A percentile compares a stretch with the other conserved stretches of the same genome.
These are phyloP conservation scores for Ploceus nigricollis DNA, from an alignment of 2,113 vertebrate genomes.

Conservation along the genomic window DNA sequence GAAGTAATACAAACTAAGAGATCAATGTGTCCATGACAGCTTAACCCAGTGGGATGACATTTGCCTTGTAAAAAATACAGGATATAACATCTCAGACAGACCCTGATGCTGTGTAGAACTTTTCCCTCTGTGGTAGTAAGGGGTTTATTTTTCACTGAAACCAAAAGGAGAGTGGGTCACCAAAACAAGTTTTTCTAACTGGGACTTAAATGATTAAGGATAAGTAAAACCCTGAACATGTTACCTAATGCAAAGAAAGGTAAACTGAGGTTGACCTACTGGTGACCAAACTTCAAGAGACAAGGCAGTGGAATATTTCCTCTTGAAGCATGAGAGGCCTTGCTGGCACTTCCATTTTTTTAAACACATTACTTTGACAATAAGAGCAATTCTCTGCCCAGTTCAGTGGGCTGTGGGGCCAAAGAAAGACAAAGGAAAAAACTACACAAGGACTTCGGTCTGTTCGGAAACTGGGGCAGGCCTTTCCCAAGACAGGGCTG, in stretches of 20 bases:
- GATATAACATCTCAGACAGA: not conserved
- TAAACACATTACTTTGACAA: not conserved
- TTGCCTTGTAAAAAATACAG: not conserved
- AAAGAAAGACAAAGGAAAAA: not conserved
- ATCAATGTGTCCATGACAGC: not conserved
- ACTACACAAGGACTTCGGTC: not conserved
- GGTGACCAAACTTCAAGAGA: not conserved
- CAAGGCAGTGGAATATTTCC: not conserved
- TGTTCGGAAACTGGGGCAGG: not conserved
- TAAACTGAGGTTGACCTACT: not conserved
- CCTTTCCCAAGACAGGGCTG: not conserved
- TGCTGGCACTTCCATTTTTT: not conserved
- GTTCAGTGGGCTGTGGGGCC: not conserved
- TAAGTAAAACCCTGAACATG: not conserved
- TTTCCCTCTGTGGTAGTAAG: not conserved
- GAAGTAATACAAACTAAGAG: not conserved
- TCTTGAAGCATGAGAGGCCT: not conserved
- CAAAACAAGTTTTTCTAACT: not conserved
- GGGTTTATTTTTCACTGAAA: not conserved
- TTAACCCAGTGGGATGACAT: not conserved
- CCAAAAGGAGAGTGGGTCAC: not conserved
- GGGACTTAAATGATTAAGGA: not conserved
- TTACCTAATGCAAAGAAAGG: not conserved
- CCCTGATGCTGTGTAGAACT: not conserved
- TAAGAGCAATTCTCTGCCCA: not conserved